Conservation (phyloP, 2,113 vertebrate species). For the Apistogramma diplotaenia region DNA sequence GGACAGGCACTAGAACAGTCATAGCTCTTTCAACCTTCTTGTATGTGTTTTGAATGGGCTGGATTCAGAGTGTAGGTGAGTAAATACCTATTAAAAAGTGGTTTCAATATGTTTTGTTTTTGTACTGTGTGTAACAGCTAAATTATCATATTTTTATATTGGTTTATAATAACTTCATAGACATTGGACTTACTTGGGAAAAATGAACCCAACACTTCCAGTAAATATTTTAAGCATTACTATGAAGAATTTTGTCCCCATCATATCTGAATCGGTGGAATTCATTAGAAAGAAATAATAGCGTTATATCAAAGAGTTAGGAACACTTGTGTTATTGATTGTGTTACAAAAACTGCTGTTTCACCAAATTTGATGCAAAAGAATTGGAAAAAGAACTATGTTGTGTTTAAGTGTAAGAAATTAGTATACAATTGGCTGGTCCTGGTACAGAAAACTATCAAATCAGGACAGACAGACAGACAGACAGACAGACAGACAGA, state of each 20-base stretch:
- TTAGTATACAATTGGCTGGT: not conserved
- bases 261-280: not conserved
- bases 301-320: not conserved
- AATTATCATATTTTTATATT: not conserved
- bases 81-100: not conserved
- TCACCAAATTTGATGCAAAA: not conserved
- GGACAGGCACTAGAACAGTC: slow-evolving; percentile 42
- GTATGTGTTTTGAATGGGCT: not conserved
- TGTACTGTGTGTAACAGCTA: not conserved
- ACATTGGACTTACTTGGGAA: not conserved
- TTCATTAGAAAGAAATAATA: not conserved
- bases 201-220: not conserved
- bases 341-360: not conserved
- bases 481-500: too few species aligned
- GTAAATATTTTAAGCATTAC: not conserved
- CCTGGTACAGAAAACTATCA: not conserved
- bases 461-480: too few species aligned
- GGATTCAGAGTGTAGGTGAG: not conserved
- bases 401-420: not conserved
- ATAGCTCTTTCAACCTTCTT: not conserved
- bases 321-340: not conserved
- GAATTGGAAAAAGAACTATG: not conserved
- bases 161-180: not conserved
- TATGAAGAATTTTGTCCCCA: too few species aligned
- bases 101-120: not conserved